phyloP scores from a whole-genome alignment of 64 coral and sea anemone genomes.

The Montipora efflorescens region DNA sequence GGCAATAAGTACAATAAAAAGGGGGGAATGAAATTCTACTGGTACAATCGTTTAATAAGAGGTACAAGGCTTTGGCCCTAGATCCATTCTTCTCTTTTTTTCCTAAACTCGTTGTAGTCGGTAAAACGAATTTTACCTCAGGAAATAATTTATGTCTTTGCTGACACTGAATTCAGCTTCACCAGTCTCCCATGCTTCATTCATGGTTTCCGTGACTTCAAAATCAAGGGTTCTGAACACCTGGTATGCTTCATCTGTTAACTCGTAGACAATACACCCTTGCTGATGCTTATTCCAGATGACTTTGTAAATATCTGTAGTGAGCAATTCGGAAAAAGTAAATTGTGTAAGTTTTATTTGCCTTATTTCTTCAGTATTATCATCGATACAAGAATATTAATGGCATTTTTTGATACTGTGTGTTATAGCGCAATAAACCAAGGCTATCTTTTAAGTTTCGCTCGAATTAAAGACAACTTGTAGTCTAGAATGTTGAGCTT shows the following conservation, averaged over 20 bases:
- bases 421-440: background rate
- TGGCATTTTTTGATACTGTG: background rate
- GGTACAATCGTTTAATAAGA: slow-evolving; percentile 4
- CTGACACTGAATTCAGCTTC: slow-evolving; percentile 43
- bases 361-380: slow-evolving; percentile 24
- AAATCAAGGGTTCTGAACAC: slow-evolving; percentile 41
- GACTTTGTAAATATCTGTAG: slow-evolving; percentile 48
- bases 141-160: slow-evolving; percentile 35
- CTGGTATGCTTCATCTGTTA: slow-evolving; percentile 51
- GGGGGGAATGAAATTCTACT: background rate
- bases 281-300: slow-evolving; percentile 54
- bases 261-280: slow-evolving; percentile 34
- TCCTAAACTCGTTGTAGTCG: background rate
- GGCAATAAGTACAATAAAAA: slow-evolving; percentile 12
- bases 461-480: background rate
- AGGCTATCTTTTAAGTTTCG: too few species aligned
- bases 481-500: background rate
- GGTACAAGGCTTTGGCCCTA: slow-evolving; percentile 3
- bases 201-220: slow-evolving; percentile 46
- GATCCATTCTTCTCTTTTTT: background rate
- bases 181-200: slow-evolving; percentile 49
- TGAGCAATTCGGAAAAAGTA: slow-evolving; percentile 43
- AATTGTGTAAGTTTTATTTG: background rate
- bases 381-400: slow-evolving; percentile 4
- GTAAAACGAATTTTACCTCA: slow-evolving; percentile 31